Evolutionary conservation across 2,797 vertebrate genomes (phyloP), one percentile per base, ranked within the genome.

Genomic region (Otolemur crassicaudatus): DNA sequence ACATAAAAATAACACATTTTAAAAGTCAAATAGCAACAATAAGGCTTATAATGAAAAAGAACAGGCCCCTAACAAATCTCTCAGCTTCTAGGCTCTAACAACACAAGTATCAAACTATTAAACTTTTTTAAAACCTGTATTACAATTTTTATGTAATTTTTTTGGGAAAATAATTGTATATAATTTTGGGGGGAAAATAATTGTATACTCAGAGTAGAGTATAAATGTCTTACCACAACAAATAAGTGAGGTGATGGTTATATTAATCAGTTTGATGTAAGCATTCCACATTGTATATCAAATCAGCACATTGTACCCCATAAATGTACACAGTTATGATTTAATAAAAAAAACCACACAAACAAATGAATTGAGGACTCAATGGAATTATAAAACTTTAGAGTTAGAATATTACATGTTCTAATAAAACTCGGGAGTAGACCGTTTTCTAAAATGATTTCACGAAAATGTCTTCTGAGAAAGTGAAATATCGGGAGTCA

Each of bases 401-500:
- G 69, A 91, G 80, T 83, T 63, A 72, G 46, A 76, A 81, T 89
- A 75, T 90, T 73, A 63, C 27, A 91, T 77, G 22, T 43, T 87
- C 67, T 79, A 37, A 77, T 77, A 37, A 72, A 94, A 92, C 46
- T 5, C 69, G 4, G 22, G 11, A 65, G 79, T 29, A 93, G 31
- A 9, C 10, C 81, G 9, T 87, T 31, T 77, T 77, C 84, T 94
- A 92, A 91, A 85, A 84, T 73, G 10, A 81, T 77, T 61, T 84
- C 61, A 95, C 31, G 85, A 43, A 91, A 93, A 85, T 69, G 23
- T 88, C 40, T 91, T 79, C 65, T 61, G 70, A 92, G n/a, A 81
- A 75, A 43, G 83, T 25, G 63, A 83, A 58, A 49, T 29, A 29
- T 17, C n/a, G 31, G 9, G 23, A 86, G n/a, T 12, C 60, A 65